Conservation (phyloP, 2,888 invertebrate genomes). For the Ptychoptera contaminata region DNA sequence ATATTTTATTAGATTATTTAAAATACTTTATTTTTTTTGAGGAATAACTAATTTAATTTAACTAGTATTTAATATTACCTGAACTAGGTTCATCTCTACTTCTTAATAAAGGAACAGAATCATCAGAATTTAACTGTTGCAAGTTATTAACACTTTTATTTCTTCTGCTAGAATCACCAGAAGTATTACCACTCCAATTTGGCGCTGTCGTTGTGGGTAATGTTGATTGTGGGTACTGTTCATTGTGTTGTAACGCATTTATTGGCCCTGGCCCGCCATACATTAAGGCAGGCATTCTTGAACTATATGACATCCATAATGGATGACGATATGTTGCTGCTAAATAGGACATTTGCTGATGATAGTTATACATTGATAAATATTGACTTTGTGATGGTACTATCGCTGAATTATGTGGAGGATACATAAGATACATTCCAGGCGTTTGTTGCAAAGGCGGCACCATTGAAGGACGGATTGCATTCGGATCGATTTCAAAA, state of each 20-base stretch:
- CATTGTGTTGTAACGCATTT: no score
- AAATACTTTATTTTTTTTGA: no score
- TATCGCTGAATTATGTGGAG: slow-evolving; percentile 24
- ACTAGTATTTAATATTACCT: slow-evolving; percentile 19
- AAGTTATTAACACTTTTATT: no score
- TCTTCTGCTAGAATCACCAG: slow-evolving; percentile 3
- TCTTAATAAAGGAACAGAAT: slow-evolving; percentile 25
- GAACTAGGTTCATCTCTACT: slow-evolving; percentile 33
- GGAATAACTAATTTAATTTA: no score
- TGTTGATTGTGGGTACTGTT: slow-evolving; percentile 5
- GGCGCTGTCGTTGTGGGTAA: slow-evolving; percentile 14
- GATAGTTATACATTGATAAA: neutral
- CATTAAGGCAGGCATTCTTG: slow-evolving; percentile 28
- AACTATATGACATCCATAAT: slow-evolving; percentile 35
- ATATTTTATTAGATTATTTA: neutral
- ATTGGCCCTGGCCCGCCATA: slow-evolving; percentile 5
- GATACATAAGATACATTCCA: slow-evolving; percentile 12
- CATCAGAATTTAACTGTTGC: slow-evolving; percentile 7
- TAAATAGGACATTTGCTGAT: slow-evolving; percentile 17
- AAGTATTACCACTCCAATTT: slow-evolving; percentile 11
- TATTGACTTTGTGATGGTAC: slow-evolving; percentile 18
- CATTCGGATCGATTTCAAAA: slow-evolving; percentile 3
- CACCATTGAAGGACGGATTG: slow-evolving; percentile 1
- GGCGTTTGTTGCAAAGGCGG: neutral
- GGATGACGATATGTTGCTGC: slow-evolving; percentile 34